Conservation (phyloP, 2,888 invertebrate genomes). For the Chesias legatella region DNA sequence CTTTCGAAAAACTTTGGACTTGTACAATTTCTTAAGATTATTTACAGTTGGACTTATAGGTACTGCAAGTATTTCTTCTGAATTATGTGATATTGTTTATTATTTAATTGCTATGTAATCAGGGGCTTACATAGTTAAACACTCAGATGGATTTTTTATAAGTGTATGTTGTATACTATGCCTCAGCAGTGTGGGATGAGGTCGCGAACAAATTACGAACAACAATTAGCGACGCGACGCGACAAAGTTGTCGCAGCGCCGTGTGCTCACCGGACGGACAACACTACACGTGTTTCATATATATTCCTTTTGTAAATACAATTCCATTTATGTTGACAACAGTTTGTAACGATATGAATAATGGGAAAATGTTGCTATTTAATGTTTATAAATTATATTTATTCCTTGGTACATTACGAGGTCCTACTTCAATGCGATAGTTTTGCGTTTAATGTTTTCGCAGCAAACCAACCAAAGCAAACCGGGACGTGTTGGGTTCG, state of each 20-base stretch:
- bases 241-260: constrained; percentile 41
- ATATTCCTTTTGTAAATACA: constrained; percentile 36
- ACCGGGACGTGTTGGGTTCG: too few species aligned
- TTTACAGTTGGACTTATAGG: too few species aligned
- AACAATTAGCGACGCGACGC: constrained; percentile 59
- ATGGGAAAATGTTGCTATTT: constrained; percentile 15
- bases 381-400: background rate
- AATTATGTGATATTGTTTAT: too few species aligned
- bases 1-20: too few species aligned
- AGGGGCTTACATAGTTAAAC: too few species aligned
- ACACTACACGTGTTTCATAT: constrained; percentile 35
- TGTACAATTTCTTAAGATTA: too few species aligned
- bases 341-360: constrained; percentile 18
- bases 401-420: too few species aligned
- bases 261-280: constrained; percentile 11
- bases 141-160: too few species aligned
- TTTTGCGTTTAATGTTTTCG: background rate
- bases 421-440: too few species aligned
- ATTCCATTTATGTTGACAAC: constrained; percentile 25
- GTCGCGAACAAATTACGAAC: constrained; percentile 63
- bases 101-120: too few species aligned
- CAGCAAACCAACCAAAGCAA: background rate
- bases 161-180: constrained; percentile 3
- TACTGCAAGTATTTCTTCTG: too few species aligned
- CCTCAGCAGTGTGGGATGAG: constrained; percentile 20